Evolutionary conservation across 2,113 vertebrate genomes (phyloP).

Genomic region (Alectura lathami): DNA sequence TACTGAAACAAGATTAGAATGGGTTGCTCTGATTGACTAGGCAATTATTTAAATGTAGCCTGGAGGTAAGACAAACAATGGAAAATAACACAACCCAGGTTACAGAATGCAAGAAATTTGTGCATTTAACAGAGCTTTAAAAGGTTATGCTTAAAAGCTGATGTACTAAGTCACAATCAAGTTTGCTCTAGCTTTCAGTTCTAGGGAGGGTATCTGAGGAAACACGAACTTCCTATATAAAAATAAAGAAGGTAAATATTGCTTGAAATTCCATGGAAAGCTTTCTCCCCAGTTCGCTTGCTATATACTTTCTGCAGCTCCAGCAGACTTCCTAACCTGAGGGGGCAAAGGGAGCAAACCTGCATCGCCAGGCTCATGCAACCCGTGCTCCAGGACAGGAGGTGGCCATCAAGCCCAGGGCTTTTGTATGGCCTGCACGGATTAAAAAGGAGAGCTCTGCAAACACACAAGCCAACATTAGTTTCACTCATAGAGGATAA

Average conservation of each 20-base stretch:
- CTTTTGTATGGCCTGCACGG: background rate
- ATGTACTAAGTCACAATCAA: background rate
- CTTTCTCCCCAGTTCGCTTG: background rate
- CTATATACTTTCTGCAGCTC: background rate
- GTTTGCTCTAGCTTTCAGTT: background rate
- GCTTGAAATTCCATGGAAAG: background rate
- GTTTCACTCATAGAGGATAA: background rate
- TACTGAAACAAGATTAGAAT: background rate
- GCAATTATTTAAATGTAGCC: constrained; percentile 24
- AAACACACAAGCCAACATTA: background rate
- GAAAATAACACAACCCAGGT: background rate
- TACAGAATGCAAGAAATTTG: background rate
- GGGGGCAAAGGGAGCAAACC: background rate
- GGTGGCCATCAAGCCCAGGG: fast-evolving
- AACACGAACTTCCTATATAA: background rate
- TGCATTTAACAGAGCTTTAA: background rate
- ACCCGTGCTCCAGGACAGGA: fast-evolving
- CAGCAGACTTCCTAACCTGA: background rate
- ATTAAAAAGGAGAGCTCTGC: background rate
- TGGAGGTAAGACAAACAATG: background rate
- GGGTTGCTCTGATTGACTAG: background rate
- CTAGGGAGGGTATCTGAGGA: background rate
- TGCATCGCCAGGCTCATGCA: background rate
- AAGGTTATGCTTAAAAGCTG: background rate
- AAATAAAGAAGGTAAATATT: background rate